These are phyloP conservation scores for Podabrus alpinus DNA, from an alignment of 2,888 invertebrate species.

Conservation along the genomic window DNA sequence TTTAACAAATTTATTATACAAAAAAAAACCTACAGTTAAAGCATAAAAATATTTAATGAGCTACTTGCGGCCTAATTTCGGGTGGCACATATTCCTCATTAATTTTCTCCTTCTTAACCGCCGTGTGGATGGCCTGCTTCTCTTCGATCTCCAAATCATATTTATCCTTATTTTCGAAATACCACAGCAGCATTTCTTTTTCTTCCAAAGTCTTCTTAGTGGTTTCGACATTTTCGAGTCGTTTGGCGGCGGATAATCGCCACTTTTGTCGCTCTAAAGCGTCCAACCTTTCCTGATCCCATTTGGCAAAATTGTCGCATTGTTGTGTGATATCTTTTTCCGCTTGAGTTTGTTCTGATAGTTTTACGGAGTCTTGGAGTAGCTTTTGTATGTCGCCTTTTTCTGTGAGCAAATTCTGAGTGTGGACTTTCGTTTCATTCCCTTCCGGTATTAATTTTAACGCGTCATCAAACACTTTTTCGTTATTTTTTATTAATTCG, in stretches of 20 bases:
- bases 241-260: slow-evolving; percentile 56
- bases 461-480: slow-evolving; percentile 50
- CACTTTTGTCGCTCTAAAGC: slow-evolving; percentile 64
- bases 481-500: slow-evolving; percentile 43
- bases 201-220: slow-evolving; percentile 62
- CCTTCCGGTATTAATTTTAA: slow-evolving; percentile 52
- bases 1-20: not conserved
- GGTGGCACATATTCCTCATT: slow-evolving; percentile 75
- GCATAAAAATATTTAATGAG: not conserved
- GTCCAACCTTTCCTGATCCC: slow-evolving; percentile 62
- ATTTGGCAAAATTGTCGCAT: slow-evolving; percentile 62
- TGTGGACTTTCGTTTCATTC: slow-evolving; percentile 39
- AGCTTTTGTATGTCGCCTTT: slow-evolving; percentile 54
- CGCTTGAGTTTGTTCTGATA: slow-evolving; percentile 61
- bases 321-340: slow-evolving; percentile 64
- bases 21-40: not conserved
- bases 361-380: slow-evolving; percentile 59
- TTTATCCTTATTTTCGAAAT: slow-evolving; percentile 80
- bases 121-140: slow-evolving; percentile 53
- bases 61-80: slow-evolving; percentile 55
- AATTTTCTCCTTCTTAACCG: slow-evolving; percentile 28
- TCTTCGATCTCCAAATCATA: slow-evolving; percentile 73
- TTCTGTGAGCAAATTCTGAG: slow-evolving; percentile 33
- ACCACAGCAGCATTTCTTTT: slow-evolving; percentile 72
- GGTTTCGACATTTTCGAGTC: slow-evolving; percentile 62